A percentile compares a stretch with the other conserved stretches of the same genome.
phyloP scores from a whole-genome alignment of 2,888 invertebrate species.

The Lithophane semibrunnea region DNA sequence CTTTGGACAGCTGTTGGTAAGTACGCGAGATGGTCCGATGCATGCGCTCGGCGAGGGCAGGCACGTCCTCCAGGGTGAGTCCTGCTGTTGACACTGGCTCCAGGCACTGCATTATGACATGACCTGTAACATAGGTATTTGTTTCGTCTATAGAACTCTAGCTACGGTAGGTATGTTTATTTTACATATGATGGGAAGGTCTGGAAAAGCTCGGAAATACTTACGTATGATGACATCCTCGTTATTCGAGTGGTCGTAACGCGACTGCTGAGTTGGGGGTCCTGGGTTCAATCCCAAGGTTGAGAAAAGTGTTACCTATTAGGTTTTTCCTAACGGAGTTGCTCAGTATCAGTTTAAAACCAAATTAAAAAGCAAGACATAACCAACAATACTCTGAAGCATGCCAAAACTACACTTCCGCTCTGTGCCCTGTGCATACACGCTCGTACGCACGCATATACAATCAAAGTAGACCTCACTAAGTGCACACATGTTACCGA shows the following conservation, averaged over 20 bases:
- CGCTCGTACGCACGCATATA: no score
- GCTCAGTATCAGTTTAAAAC: no score
- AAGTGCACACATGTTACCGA: no score
- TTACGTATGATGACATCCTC: neutral
- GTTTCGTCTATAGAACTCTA: neutral
- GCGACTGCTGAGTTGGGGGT: neutral
- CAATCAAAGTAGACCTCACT: no score
- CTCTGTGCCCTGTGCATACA: no score
- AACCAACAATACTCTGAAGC: no score
- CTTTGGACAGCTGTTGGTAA: constrained; percentile 76
- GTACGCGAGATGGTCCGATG: constrained; percentile 76
- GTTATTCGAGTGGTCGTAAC: neutral
- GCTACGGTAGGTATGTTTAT: neutral
- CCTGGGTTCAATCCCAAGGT: neutral
- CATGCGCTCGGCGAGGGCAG: constrained; percentile 78
- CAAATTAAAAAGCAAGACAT: no score
- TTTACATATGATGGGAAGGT: no score
- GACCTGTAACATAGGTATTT: constrained; percentile 74
- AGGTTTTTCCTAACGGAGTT: no score
- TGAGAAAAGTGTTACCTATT: neutral
- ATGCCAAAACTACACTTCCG: no score
- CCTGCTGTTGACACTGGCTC: constrained; percentile 83
- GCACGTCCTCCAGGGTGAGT: constrained; percentile 78
- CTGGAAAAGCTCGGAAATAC: neutral
- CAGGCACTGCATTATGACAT: constrained; percentile 81